These are phyloP conservation scores for Indicator indicator DNA, from an alignment of 2,113 vertebrate species.

Conservation along the genomic window DNA sequence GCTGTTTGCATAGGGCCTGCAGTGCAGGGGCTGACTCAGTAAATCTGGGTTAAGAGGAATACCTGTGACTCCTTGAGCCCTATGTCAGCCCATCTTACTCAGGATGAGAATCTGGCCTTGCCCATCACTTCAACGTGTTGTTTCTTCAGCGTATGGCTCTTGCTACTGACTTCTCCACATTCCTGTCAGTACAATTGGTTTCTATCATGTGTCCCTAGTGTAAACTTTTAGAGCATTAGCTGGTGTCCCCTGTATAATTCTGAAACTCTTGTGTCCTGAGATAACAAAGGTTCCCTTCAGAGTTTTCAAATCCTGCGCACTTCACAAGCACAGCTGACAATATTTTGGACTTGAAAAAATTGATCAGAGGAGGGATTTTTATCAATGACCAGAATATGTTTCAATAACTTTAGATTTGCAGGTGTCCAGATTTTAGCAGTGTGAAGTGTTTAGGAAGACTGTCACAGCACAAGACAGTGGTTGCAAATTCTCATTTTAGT, in stretches of 20 bases:
- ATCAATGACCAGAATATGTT: not conserved
- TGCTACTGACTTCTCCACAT: not conserved
- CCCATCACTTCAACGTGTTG: not conserved
- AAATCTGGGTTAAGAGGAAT: not conserved
- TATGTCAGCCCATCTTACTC: accelerated
- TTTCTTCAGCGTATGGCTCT: not conserved
- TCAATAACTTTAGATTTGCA: not conserved
- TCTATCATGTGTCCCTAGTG: not conserved
- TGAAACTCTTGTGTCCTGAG: not conserved
- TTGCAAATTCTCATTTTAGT: not conserved
- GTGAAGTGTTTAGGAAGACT: not conserved
- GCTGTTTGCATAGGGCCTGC: not conserved
- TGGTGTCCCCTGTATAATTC: not conserved
- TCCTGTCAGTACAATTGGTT: not conserved
- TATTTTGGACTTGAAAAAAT: not conserved
- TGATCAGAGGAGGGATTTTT: not conserved
- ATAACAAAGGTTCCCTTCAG: not conserved
- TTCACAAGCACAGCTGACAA: not conserved
- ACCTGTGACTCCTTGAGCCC: not conserved
- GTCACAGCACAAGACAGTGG: not conserved
- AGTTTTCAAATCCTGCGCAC: not conserved
- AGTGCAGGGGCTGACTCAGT: not conserved
- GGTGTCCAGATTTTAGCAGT: not conserved
- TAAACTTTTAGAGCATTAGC: not conserved
- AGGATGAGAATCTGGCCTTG: not conserved